Base-by-base conservation (phyloP, 2,888 invertebrate genomes). In the Oxystoma pomonae region DNA sequence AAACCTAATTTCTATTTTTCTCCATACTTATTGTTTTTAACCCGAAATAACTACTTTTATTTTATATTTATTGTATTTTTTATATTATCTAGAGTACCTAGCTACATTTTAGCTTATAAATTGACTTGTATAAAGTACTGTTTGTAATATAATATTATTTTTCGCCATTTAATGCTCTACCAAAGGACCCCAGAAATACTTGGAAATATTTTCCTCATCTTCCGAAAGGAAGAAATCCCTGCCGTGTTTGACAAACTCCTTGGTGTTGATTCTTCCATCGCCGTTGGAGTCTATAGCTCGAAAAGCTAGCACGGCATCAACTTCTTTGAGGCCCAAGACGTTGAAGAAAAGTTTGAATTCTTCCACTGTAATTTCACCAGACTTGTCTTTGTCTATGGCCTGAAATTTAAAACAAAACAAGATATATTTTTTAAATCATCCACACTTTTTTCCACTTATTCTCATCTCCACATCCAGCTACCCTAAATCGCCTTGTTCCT, bases 141-240 rank as follows among this genome's bases (percentile, higher is more conserved):
- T n/a, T n/a, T n/a, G n/a, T n/a, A n/a, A n/a, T n/a, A n/a, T n/a
- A n/a, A n/a, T n/a, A n/a, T n/a, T n/a, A 35, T 35, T 35, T 35
- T 35, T 35, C 35, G 35, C 35, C 35, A 35, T 20, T 67, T 78
- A 84, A 74, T 85, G 84, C 69, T 86, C 81, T 63, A 85, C 83
- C 58, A 92, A 81, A 7, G 93, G 92, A 22, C 93, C 93, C 92
- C 92, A 94, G 75, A 93, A 93, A 84, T 91, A 88, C 81, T 90
- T 91, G 72, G 92, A 92, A 65, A 92, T 88, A 69, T 84, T 85
- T 1, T 81, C 84, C 71, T 90, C 87, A 76, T 93, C 89, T 75
- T 92, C 90, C 0, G 90, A 87, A 59, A 89, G 81, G 80, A 93
- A 92, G 78, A 88, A 93, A 68, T 93, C 91, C 65, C 89, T 87